Evolutionary conservation across 2,888 invertebrate genomes (phyloP), one percentile per base, ranked within the genome.

Genomic region (Chydorus sphaericus): DNA sequence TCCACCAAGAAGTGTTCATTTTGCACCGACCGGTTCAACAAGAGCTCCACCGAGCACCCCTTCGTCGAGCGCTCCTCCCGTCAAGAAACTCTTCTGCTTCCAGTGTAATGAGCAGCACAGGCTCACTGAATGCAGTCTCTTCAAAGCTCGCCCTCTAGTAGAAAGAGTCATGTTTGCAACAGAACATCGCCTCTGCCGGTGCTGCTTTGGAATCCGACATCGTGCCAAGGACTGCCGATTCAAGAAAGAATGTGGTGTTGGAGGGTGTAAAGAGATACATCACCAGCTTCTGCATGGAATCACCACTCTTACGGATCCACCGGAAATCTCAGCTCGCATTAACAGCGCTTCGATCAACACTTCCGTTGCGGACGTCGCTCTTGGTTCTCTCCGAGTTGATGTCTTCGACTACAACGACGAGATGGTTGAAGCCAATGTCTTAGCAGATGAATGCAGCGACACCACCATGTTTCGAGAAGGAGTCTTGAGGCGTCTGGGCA

Each of bases 381-480:
- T 55, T 14, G 39, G 39, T 14, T 16, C 48, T 20, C 29, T 55
- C 10, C n/a, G 20, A 18, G 48, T 55, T 18, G 30, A 30, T 14
- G 55, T 44, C 5, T 5, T 48, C n/a, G 39, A 44, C 37, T 26
- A 38, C n/a, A 30, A 39, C 14, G 54, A 29, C 2, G 10, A 20
- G n/a, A 36, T 11, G 16, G 54, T 44, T 11, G 8, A 18, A 6
- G 54, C 26, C 11, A 54, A 54, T 26, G 28, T 54, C 26, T 28
- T 38, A 18, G 28, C 39, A 10, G 54, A 39, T 18, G 54, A 54
- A 39, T 38, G 54, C 16, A 54, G 38, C 39, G 54, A 54, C 36
- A 36, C 38, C 7, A 38, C 39, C 18, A 18, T 39, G 1, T n/a
- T 54, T 33, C 36, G 49, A 10, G 6, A 3, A 29, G 50, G 26